Evolutionary conservation across 2,113 vertebrate genomes (phyloP), one percentile per base, ranked within the genome.

Genomic region (Odocoileus virginianus): DNA sequence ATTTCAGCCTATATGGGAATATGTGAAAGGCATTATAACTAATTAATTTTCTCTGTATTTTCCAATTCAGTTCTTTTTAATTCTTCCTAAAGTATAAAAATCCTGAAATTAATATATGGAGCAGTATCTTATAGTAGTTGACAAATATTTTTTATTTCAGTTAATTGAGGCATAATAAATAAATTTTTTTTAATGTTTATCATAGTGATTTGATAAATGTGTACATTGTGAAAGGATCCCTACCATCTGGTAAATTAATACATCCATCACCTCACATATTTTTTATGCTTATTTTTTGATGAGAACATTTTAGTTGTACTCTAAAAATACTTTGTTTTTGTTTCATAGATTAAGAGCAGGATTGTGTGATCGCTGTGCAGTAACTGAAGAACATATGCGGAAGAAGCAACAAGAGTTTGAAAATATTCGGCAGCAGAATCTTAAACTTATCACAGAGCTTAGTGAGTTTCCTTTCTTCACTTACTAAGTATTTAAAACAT

Each of bases 301-400:
- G 50, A 90, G 47, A 90, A 64, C 86, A 57, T 84, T 93, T 90
- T 90, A 85, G 36, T 64, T 94, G 40, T 71, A 81, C 21, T 79
- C 40, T 87, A 74, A 94, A 91, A 91, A 36, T 79, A 50, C 12
- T 64, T 88, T 96, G 28, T 83, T 98, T 97, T 76, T 94, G 27
- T 96, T 94, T 94, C 97, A 55, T 90, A 99, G 99, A 91, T 98
- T 99, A 94, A 98, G 99, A 94, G 99, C 99, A 1, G 99, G 99
- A 90, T 98, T 99, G 52, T 99, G 99, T 98, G 99, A 99, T 97
- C 99, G 98, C 55, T 99, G 99, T 98, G 98, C 99, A 89, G 98
- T 99, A 91, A 99, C 99, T 0, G 99, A 99, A 98, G 99, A 99
- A 86, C 99, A 99, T 36, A 99, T 99, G 99, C 99, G 99, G 97